These are phyloP conservation scores for Xenopus laevis DNA, from an alignment of 2,113 vertebrate species.

Conservation along the genomic window DNA sequence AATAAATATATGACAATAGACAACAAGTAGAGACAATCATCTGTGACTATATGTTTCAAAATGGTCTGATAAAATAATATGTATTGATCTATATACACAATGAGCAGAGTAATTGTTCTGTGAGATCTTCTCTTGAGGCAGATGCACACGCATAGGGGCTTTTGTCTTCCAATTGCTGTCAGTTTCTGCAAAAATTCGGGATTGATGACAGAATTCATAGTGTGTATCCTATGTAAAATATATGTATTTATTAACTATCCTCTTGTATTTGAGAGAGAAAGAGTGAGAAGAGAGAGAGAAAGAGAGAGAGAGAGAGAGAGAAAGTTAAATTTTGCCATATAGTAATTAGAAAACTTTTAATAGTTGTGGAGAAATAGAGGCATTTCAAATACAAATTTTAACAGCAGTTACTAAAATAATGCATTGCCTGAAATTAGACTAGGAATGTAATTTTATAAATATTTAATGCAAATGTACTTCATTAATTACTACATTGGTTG, in stretches of 20 bases:
- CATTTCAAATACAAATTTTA: no score
- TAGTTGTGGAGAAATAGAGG: no score
- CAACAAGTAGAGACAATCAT: slow-evolving; percentile 22
- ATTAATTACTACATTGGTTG: no score
- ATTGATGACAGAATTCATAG: slow-evolving; percentile 31
- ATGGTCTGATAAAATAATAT: slow-evolving; percentile 32
- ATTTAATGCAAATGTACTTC: no score
- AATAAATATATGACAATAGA: slow-evolving; percentile 27
- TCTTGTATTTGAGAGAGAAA: slow-evolving; percentile 13
- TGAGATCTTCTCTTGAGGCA: slow-evolving; percentile 3
- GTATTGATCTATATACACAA: slow-evolving; percentile 34
- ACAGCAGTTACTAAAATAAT: no score
- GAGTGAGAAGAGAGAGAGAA: no score
- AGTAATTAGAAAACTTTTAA: no score
- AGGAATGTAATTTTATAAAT: no score
- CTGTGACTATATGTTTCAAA: slow-evolving; percentile 27
- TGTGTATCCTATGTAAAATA: slow-evolving; percentile 35
- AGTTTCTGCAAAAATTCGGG: slow-evolving; percentile 13
- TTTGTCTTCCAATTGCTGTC: slow-evolving; percentile 28
- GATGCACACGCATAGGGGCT: slow-evolving; percentile 25
- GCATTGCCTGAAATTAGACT: no score
- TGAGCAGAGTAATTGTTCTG: slow-evolving; percentile 23
- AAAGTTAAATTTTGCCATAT: no score
- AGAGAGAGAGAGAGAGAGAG: no score
- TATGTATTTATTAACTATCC: slow-evolving; percentile 29